Conservation (phyloP, 1,140 invertebrate species). For the Eumaeus atala region DNA sequence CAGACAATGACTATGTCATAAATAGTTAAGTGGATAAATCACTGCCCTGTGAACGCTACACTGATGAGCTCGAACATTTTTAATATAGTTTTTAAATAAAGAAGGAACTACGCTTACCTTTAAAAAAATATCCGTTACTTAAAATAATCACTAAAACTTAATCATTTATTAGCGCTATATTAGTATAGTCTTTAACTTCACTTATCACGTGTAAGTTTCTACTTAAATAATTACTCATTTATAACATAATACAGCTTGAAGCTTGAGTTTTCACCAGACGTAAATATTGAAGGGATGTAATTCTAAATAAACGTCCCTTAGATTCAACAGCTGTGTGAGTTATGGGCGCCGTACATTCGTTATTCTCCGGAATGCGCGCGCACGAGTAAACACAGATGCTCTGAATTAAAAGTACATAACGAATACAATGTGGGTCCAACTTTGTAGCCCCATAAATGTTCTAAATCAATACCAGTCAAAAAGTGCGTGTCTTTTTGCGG, state of each 20-base stretch:
- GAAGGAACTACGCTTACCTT: too few relatives aligned
- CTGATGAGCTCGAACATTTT: too few relatives aligned
- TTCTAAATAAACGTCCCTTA: not conserved
- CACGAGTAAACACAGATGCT: not conserved
- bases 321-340: not conserved
- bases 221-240: not conserved
- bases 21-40: too few relatives aligned
- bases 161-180: not conserved
- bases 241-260: not conserved
- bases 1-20: too few relatives aligned
- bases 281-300: not conserved
- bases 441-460: not conserved
- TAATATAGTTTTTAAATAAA: too few relatives aligned
- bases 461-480: not conserved
- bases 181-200: not conserved
- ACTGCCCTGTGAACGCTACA: too few relatives aligned
- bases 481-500: not conserved
- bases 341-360: not conserved
- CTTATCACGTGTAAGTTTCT: not conserved
- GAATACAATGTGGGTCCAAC: not conserved
- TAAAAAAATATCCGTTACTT: not conserved
- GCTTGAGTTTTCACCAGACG: not conserved
- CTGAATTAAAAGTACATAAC: constrained; percentile 3
- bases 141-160: not conserved
- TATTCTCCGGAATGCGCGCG: not conserved